These are phyloP conservation scores for Tangara arthus DNA, from an alignment of 2,797 vertebrate species.

Conservation along the genomic window DNA sequence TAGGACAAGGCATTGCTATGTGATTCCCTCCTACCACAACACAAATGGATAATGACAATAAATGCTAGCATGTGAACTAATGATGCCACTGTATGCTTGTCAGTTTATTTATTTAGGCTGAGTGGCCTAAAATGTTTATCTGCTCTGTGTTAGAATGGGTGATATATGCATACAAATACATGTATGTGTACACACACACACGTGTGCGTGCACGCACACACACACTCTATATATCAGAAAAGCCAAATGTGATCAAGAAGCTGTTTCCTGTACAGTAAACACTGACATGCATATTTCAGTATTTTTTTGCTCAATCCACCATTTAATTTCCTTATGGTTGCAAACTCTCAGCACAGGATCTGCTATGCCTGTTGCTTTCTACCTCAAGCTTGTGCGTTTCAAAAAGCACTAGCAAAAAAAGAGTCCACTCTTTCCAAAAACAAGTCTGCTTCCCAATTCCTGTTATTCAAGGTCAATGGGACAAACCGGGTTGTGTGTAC, in stretches of 20 bases:
- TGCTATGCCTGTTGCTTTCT: background rate
- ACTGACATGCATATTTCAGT: background rate
- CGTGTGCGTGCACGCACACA: too few species aligned
- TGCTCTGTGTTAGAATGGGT: background rate
- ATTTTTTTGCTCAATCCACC: background rate
- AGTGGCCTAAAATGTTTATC: background rate
- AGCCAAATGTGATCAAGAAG: background rate
- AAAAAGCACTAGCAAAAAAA: background rate
- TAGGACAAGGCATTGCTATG: background rate
- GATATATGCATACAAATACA: background rate
- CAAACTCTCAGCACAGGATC: background rate
- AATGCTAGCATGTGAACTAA: background rate
- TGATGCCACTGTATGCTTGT: background rate
- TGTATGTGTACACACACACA: background rate
- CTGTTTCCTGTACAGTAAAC: background rate
- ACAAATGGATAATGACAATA: background rate
- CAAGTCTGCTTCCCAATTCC: background rate
- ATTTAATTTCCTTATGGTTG: background rate
- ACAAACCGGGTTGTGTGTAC: background rate
- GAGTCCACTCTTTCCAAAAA: background rate
- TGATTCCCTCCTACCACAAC: background rate
- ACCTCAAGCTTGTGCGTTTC: background rate
- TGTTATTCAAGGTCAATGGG: background rate
- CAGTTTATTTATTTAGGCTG: background rate
- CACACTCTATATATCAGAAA: background rate